A percentile compares a stretch with the other conserved stretches of the same genome.
Evolutionary conservation across 2,113 vertebrate genomes (phyloP).

Genomic region (Microtus montanus): DNA sequence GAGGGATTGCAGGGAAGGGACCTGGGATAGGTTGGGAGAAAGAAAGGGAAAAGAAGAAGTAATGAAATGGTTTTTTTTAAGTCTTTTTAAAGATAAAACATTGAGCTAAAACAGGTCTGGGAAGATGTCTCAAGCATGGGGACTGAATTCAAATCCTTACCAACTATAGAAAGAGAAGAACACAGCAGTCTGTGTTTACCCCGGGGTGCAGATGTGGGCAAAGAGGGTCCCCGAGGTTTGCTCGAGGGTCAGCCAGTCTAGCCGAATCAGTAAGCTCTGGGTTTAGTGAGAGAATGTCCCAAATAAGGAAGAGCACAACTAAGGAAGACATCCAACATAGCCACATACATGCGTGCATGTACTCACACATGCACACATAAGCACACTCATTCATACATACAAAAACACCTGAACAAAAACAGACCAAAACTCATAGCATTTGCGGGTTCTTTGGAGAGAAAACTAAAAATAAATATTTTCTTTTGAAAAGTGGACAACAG

Average conservation of each 20-base stretch:
- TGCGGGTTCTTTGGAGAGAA: neutral
- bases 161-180: neutral
- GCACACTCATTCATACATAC: neutral
- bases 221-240: neutral
- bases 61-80: no score
- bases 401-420: neutral
- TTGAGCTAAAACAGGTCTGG: neutral
- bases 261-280: neutral
- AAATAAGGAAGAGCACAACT: no score
- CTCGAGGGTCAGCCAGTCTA: neutral
- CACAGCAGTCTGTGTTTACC: neutral
- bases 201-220: neutral
- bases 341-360: neutral
- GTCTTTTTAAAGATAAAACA: neutral
- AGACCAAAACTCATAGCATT: neutral
- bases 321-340: neutral
- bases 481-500: neutral
- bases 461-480: constrained; percentile 29
- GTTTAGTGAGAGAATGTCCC: neutral
- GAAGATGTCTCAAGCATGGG: neutral
- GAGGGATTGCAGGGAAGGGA: neutral
- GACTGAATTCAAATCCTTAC: neutral
- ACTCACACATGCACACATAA: neutral
- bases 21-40: neutral
- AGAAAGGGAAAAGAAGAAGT: neutral